Evolutionary conservation across 2,888 invertebrate genomes (phyloP), one percentile per base, ranked within the genome.

Genomic region (Alloscopus bannaensis): DNA sequence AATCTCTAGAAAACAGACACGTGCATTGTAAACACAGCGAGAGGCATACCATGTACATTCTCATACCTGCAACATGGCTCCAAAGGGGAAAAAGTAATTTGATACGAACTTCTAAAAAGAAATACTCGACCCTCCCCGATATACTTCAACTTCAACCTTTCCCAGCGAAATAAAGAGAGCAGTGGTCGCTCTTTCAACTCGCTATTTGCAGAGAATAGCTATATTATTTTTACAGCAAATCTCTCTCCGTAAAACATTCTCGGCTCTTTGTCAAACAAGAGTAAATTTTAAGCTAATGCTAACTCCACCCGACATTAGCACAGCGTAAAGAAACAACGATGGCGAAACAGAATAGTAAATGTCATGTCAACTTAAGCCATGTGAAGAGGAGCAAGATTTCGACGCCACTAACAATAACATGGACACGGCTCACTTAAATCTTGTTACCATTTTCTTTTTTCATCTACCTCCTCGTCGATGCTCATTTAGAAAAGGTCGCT

Each of bases 261-360:
- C 22, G 16, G n/a, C 36, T 59, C 22, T 24, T 62, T 62, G 62
- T 62, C 62, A 62, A 62, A 42, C 16, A 42, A 22, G 62, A 40
- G 24, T 42, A 62, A 20, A 20, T 62, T 62, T 62, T 42, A 22
- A 62, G 62, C 42, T 40, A 59, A 6, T 31, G 3, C 62, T 62
- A 62, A 62, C 62, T 42, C 42, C 26, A 40, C 18, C 18, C 62
- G 62, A 62, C 62, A 62, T 62, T 62, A 62, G 62, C 62, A 29
- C 42, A 57, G 16, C n/a, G 31, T 31, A 3, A 57, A 31, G 6
- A 16, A 40, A 55, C 0, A 16, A 16, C 18, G 31, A 24, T 65
- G 29, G 45, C 24, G 26, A 22, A 18, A 31, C 4, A 26, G 55
- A 11, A 57, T n/a, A 31, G 4, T 28, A 57, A 57, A 57, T 57